Evolutionary conservation across 2,113 vertebrate species (phyloP).

Genomic region (Lamprotornis superbus): DNA sequence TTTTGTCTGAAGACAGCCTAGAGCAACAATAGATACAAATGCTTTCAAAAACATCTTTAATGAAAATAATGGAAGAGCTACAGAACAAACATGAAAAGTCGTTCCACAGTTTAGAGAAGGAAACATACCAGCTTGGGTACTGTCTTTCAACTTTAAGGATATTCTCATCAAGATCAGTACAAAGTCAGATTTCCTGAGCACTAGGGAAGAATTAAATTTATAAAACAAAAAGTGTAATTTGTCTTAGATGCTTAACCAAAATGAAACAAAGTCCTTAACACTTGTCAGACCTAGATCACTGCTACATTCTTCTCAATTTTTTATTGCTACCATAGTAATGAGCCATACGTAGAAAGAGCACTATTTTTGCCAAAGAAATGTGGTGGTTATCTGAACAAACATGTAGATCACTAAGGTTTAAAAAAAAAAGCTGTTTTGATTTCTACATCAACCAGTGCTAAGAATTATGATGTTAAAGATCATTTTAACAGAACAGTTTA

Average conservation of each 20-base stretch:
- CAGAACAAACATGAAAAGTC: neutral
- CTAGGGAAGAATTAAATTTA: neutral
- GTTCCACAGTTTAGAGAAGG: neutral
- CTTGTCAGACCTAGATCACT: neutral
- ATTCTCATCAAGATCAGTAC: neutral
- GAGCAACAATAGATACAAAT: neutral
- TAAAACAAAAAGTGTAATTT: neutral
- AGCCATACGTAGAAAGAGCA: neutral
- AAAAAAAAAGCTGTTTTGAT: neutral
- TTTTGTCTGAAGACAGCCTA: neutral
- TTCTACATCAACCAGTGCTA: neutral
- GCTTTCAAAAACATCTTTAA: neutral
- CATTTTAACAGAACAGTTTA: neutral
- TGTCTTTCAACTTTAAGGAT: constrained; percentile 34
- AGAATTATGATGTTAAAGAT: neutral
- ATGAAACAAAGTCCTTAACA: neutral
- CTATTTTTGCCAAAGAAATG: neutral
- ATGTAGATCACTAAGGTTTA: neutral
- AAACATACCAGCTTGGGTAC: neutral
- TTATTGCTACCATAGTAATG: neutral
- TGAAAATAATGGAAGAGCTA: neutral
- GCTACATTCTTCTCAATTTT: neutral
- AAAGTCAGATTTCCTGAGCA: neutral
- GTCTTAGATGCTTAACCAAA: neutral
- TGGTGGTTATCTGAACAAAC: neutral